A percentile compares a stretch with the other conserved stretches of the same genome.
Conservation (phyloP, 2,888 invertebrate genomes). For the Agrochola macilenta region DNA sequence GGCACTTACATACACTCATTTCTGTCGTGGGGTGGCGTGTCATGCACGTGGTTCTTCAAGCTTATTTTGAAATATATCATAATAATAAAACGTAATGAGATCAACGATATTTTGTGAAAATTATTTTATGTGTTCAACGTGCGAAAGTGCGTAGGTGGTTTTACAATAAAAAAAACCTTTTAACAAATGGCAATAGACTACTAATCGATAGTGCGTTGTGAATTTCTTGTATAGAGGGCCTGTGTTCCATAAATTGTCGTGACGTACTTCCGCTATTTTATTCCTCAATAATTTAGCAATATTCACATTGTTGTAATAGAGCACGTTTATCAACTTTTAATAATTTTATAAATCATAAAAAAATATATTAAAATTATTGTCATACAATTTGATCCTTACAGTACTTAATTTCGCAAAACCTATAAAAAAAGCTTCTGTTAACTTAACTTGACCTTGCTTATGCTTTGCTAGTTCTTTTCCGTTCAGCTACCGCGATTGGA, state of each 20-base stretch:
- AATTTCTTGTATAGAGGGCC: constrained; percentile 27
- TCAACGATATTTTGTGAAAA: background rate
- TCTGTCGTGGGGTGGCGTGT: background rate
- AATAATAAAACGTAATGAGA: background rate
- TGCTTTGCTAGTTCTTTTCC: constrained; percentile 93
- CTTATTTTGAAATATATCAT: background rate
- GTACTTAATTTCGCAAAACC: constrained; percentile 62
- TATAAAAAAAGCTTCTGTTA: constrained; percentile 83
- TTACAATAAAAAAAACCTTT: background rate
- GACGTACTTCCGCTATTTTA: constrained; percentile 85
- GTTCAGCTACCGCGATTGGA: constrained; percentile 94
- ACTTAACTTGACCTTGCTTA: constrained; percentile 91
- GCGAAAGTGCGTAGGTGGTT: too few species aligned
- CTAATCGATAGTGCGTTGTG: constrained; percentile 41
- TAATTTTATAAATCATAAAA: constrained; percentile 74
- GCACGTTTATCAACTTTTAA: constrained; percentile 64
- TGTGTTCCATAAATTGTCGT: constrained; percentile 66
- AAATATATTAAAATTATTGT: constrained; percentile 75
- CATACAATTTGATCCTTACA: constrained; percentile 32
- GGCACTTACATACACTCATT: background rate
- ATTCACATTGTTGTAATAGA: constrained; percentile 71
- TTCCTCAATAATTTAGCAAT: constrained; percentile 79
- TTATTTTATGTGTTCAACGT: too few species aligned
- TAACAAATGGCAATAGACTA: constrained; percentile 35
- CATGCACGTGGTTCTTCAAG: background rate